Conservation (phyloP, 2,888 invertebrate species). For the Drosophila imparisetae region DNA sequence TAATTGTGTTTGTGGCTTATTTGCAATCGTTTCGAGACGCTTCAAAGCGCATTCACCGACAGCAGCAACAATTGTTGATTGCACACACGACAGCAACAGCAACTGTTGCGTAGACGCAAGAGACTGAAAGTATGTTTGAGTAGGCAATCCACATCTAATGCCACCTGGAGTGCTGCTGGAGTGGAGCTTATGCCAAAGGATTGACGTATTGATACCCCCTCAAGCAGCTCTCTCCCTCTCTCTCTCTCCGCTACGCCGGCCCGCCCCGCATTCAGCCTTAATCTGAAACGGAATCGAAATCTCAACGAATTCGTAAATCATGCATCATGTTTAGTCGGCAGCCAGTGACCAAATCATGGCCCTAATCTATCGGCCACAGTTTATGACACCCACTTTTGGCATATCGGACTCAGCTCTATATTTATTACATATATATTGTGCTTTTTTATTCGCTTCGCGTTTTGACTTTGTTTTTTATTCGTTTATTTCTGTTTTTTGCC, state of each 20-base stretch:
- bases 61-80: constrained; percentile 51
- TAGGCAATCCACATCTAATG: constrained; percentile 73
- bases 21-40: constrained; percentile 48
- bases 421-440: constrained; percentile 64
- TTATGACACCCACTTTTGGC: constrained; percentile 68
- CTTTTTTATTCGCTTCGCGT: constrained; percentile 47
- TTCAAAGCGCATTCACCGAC: constrained; percentile 65
- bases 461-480: constrained; percentile 28
- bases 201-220: constrained; percentile 28
- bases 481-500: not conserved
- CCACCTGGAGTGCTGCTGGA: constrained; percentile 65
- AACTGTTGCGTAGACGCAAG: constrained; percentile 19
- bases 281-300: constrained; percentile 38
- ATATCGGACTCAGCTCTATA: constrained; percentile 62
- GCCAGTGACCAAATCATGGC: constrained; percentile 72
- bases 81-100: constrained; percentile 18
- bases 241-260: too few relatives aligned
- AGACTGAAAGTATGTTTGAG: constrained; percentile 50
- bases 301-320: constrained; percentile 76
- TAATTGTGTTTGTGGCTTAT: constrained; percentile 49
- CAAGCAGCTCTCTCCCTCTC: not conserved
- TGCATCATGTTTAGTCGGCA: constrained; percentile 39
- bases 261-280: not conserved
- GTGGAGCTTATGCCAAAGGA: constrained; percentile 62
- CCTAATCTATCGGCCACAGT: constrained; percentile 65